phyloP scores from a whole-genome alignment of 2,888 invertebrate species.

The Tipula helvola region DNA sequence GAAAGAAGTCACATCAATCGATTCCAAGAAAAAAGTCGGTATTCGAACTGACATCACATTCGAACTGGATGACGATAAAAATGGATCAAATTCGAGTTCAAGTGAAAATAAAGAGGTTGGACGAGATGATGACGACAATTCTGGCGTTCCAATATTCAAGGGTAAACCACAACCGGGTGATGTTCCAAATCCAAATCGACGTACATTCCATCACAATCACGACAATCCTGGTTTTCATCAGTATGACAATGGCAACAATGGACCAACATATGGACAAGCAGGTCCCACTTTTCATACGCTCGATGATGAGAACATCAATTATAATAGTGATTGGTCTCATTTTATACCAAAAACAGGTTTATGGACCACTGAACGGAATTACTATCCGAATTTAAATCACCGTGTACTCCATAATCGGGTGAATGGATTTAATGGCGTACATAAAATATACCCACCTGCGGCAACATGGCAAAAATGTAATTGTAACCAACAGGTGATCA shows the following conservation, averaged over 20 bases:
- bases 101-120: conserved; percentile 12
- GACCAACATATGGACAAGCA: conserved; percentile 22
- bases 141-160: conserved; percentile 34
- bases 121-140: conserved; percentile 25
- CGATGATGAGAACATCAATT: conserved; percentile 23
- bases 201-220: conserved; percentile 27
- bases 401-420: not conserved
- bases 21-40: conserved; percentile 28
- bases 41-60: conserved; percentile 37
- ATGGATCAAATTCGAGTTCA: conserved; percentile 26
- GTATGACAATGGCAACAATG: conserved; percentile 21
- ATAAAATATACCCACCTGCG: not conserved
- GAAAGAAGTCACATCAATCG: conserved; percentile 9
- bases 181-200: conserved; percentile 15
- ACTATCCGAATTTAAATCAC: not conserved
- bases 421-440: not conserved
- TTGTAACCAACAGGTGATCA: conserved; percentile 23
- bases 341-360: conserved; percentile 26
- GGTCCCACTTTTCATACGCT: conserved; percentile 25
- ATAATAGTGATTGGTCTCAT: conserved; percentile 26
- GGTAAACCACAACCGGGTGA: conserved; percentile 22
- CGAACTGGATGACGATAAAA: conserved; percentile 29
- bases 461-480: conserved; percentile 20
- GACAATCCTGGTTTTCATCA: conserved; percentile 25
- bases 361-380: conserved; percentile 30